A percentile compares a stretch with the other conserved stretches of the same genome.
phyloP scores from a whole-genome alignment of 2,888 invertebrate genomes.

The Megaustenia siamemsis region DNA sequence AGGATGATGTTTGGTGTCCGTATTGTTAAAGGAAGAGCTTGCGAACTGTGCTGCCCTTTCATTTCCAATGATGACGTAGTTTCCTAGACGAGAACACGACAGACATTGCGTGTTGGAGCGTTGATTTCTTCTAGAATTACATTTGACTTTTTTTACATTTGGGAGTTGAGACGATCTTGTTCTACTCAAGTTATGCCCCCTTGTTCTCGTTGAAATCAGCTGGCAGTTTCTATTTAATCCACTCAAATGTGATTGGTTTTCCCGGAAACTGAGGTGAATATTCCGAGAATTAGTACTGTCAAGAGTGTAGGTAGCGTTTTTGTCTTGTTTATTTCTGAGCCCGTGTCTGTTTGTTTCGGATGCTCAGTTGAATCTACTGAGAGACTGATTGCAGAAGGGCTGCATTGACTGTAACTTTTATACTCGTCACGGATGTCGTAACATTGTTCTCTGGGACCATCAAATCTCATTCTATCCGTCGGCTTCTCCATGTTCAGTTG shows the following conservation, averaged over 20 bases:
- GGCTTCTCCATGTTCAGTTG: too few species aligned
- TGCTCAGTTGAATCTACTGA: neutral
- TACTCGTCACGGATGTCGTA: neutral
- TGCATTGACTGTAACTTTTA: neutral
- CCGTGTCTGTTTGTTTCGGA: neutral
- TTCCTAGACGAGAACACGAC: neutral
- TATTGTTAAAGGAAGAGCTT: neutral
- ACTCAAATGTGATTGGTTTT: neutral
- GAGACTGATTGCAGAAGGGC: neutral
- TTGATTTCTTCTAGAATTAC: neutral
- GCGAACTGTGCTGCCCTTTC: too few species aligned
- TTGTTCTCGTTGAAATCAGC: neutral
- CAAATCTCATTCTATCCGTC: too few species aligned
- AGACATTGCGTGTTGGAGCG: neutral
- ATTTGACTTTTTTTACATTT: neutral
- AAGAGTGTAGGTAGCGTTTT: neutral
- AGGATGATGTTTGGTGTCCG: neutral
- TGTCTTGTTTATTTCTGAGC: neutral
- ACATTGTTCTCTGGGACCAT: neutral
- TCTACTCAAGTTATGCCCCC: neutral
- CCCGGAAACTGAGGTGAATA: neutral
- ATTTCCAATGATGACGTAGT: too few species aligned
- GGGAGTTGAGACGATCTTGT: neutral
- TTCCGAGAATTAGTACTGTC: neutral
- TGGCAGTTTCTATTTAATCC: neutral